Evolutionary conservation across 2,113 vertebrate species (phyloP), one percentile per base, ranked within the genome.

Genomic region (Stigmatopora nigra): DNA sequence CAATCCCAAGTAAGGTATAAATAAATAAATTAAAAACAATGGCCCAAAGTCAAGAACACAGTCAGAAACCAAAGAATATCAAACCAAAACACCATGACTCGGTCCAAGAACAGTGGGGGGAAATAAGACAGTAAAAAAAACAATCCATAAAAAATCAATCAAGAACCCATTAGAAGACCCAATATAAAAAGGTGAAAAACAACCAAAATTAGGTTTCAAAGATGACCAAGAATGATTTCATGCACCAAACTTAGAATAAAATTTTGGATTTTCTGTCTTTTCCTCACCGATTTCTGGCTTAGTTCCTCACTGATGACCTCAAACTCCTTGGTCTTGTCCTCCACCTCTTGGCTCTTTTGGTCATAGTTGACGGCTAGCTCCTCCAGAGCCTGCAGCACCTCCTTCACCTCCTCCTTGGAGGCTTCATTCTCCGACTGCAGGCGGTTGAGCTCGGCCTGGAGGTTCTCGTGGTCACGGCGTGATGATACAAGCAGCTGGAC

Each of bases 401-500:
- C 96, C 82, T 98, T 98, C 74, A 98, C 96, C 88, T 98, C 96
- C 69, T 98, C 96, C 82, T 98, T 98, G 65, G 96, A 97, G 8
- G 96, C 96, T 75, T 98, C 96, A 2, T 98, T 98, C 90, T 98
- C 96, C n/a, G 94, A 90, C 86, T 98, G 96, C 71, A 98, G 93
- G 36, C 96, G 92, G 80, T 94, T 97, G 83, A 98, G 25, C 73
- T 98, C 96, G 3, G 90, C 92, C 82, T 98, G 96, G 79, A 96
- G 89, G 81, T 95, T 98, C 70, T 98, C 94, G 71, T 97, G 94
- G 84, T 98, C 95, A 45, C 95, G 89, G 59, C 95, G 92, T 13
- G 95, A 96, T 0, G 94, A 96, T 49, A 90, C 92, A 49, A 98
- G 72, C 70, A 98, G 93, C 94, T 98, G 70, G 22, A 1, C 16